Base-by-base conservation (phyloP, 2,113 vertebrate genomes). In the Salvelinus alpinus region DNA sequence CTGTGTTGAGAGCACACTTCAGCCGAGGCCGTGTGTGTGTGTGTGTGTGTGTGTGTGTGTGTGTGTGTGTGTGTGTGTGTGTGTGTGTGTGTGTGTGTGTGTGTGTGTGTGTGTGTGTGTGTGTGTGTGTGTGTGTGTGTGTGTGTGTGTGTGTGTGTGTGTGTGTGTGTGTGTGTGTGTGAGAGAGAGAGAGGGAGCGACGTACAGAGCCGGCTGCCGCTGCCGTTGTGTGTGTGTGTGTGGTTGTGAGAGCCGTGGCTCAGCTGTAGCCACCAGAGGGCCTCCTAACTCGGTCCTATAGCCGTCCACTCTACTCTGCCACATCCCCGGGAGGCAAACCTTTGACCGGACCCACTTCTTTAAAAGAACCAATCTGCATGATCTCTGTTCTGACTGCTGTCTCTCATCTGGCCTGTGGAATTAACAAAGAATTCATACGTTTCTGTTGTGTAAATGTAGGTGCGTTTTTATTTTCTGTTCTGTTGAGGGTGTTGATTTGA, bases 201-300 rank as follows among this genome's bases (percentile, higher is more conserved):
- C 29, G 47, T 27, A 14, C 38, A 5, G 71, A 79, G 62, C 59
- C n/a, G 47, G 64, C 60, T 31, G 48, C 22, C 20, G 3, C 48
- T 66, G 84, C 76, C 72, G 72, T 82, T 72, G 70, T 75, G 31
- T 11, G 62, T 59, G 74, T 22, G 71, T 68, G 65, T 27, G 75
- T 27, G 44, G 16, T 27, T 64, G 59, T 22, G 27, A 16, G 76
- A 77, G 89, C 86, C 73, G 82, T 88, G 79, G 84, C 82, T 64
- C 75, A 16, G 86, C 75, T 86, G 84, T 91, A 93, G 95, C 96
- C 97, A 97, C 95, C 94, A 99, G 97, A 99, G 97, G 97, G 97
- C 97, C 94, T 95, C 94, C 94, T 96, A 94, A 94, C 94, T 95
- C 95, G 95, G 75, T 59, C 25, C 68, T 62, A n/a, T 47, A 65